Evolutionary conservation across 2,113 vertebrate genomes (phyloP), one percentile per base, ranked within the genome.

Genomic region (Cyprinodon tularosa): DNA sequence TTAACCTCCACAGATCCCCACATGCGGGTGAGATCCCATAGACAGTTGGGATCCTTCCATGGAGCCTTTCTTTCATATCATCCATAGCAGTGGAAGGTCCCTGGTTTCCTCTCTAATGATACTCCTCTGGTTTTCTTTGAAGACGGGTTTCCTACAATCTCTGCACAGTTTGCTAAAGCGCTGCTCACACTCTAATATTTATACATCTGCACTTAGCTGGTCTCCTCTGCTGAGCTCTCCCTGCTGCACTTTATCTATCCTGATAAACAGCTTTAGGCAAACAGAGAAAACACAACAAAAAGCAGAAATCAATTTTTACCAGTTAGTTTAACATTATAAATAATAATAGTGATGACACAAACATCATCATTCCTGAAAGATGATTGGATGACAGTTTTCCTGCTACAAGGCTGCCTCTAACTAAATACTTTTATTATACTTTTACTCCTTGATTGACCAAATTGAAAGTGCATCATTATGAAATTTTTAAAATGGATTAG

Each of bases 131-230:
- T 74, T 59, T 44, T 64, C 48, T 81, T 75, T 78, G 79, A 89
- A 90, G 29, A 89, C 50, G 77, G 57, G 73, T 53, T 60, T 38
- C 73, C 76, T 86, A 82, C 91, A 90, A 89, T 94, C 90, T 93
- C 90, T 87, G 86, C 91, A 86, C 80, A 86, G 74, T 74, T 84
- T 75, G 67, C 68, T 88, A 77, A 39, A 64, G 77, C 62, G 17
- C 80, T 81, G 72, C 88, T 74, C 40, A 12, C 74, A 76, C 85
- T 94, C 90, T 91, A 93, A 93, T 91, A 94, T 94, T 83, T 93
- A 94, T 92, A 89, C 91, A 88, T 85, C 82, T 71, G 89, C 92
- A 92, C 85, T 91, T 89, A 82, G 86, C 78, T 78, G 50, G 84
- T 86, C 84, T 71, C 70, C 86, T 84, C 80, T 79, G 77, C 87